Conservation (phyloP, 2,797 vertebrate genomes). For the Bovichtus diacanthus region DNA sequence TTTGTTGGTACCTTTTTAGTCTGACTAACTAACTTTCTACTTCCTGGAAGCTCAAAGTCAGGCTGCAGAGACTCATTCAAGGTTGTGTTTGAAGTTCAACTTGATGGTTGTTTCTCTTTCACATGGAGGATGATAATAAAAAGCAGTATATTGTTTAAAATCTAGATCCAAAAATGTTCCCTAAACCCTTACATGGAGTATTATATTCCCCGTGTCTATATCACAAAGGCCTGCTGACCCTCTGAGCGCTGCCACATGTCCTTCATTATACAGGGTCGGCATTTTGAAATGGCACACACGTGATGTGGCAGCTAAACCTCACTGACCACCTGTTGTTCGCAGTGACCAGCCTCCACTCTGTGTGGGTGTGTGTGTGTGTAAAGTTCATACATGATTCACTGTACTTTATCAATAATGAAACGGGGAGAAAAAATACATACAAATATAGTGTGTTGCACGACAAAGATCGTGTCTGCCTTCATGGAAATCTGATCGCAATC, state of each 20-base stretch:
- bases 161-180: neutral
- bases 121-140: neutral
- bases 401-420: constrained; percentile 52
- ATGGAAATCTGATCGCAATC: no score
- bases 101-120: constrained; percentile 21
- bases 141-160: neutral
- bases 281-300: constrained; percentile 73
- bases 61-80: neutral
- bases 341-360: constrained; percentile 35
- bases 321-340: constrained; percentile 71
- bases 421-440: neutral
- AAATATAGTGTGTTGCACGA: neutral
- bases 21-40: constrained; percentile 6
- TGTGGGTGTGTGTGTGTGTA: constrained; percentile 27
- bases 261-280: constrained; percentile 62
- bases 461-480: neutral
- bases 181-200: neutral
- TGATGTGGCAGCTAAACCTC: constrained; percentile 62
- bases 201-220: constrained; percentile 1
- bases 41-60: neutral
- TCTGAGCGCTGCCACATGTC: constrained; percentile 36
- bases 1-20: neutral
- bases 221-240: constrained; percentile 45
- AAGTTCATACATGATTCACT: constrained; percentile 50
- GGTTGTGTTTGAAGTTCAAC: constrained; percentile 8